Base-by-base conservation (phyloP, 2,888 invertebrate genomes). In the Scaptodrosophila latifasciaeformis region DNA sequence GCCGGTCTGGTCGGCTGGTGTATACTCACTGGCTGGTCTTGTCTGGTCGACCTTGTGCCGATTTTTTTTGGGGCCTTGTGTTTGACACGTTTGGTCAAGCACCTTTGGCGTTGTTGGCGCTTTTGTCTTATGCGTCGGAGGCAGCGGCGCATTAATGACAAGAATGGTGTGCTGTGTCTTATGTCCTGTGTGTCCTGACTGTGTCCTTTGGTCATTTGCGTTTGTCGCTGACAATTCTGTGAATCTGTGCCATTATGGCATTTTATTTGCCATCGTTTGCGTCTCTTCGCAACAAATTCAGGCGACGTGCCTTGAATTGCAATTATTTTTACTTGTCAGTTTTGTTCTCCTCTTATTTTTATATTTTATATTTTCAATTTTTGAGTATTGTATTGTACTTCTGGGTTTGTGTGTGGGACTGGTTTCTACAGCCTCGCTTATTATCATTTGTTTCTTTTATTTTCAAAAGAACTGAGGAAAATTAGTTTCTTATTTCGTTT, bases 281-380 rank as follows among this genome's bases (percentile, higher is more conserved):
- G n/a, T 12, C 13, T 60, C 70, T 74, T 57, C 56, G 72, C 65
- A 67, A 70, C 67, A 81, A 81, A 70, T 65, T 79, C 65, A 42
- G 49, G 29, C 59, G 56, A 77, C 79, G 77, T 77, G 77, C 76
- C 65, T 68, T 65, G 77, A 81, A 77, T 81, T 58, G 62, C 71
- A 80, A 80, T 80, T 74, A 59, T 10, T 17, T 45, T 45, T 27
- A 30, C 7, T 34, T 35, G 15, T 31, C 21, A 31, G 12, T 18
- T 34, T 13, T 10, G 7, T 19, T 45, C 10, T 45, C 34, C 12
- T 13, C n/a, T n/a, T n/a, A 30, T 17, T 27, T 43, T 31, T 10
- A 24, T 24, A 2, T 40, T 37, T 47, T 34, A 13, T 13, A 35
- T 31, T 46, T 58, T 46, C 44, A 39, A 54, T 58, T 54, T 60